Percentiles rank a stretch among this genome's conserved stretches.
Conservation (phyloP, 2,888 invertebrate species). For the Acleris sparsana region DNA sequence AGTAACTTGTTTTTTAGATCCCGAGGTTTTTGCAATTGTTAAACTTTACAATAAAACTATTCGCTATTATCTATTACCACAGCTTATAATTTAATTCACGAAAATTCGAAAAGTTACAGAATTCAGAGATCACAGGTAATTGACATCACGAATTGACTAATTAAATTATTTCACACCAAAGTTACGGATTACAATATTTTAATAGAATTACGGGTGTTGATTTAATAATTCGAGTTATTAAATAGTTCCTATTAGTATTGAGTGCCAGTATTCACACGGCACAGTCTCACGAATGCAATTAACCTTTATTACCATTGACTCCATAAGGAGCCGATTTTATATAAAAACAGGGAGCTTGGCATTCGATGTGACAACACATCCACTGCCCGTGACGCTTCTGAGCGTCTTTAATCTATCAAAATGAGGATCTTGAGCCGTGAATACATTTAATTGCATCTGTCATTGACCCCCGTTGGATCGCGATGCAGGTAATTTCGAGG, state of each 20-base stretch:
- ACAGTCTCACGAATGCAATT: conserved; percentile 46
- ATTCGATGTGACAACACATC: too few species aligned
- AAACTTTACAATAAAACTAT: too few species aligned
- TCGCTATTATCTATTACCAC: too few species aligned
- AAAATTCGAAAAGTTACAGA: too few species aligned
- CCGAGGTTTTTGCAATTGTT: too few species aligned
- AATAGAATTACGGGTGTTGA: conserved; percentile 24
- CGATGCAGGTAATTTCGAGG: conserved; percentile 35
- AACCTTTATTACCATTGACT: conserved; percentile 17
- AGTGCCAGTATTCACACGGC: conserved; percentile 36
- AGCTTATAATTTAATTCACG: too few species aligned
- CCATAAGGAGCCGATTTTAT: too few species aligned
- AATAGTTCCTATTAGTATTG: conserved; percentile 36
- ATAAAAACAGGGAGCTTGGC: too few species aligned
- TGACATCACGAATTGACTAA: neutral
- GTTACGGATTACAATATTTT: conserved; percentile 22
- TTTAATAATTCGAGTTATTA: conserved; percentile 36
- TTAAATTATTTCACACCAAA: conserved; percentile 12
- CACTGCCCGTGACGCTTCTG: too few species aligned
- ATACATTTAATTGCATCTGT: conserved; percentile 42
- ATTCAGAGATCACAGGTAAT: neutral
- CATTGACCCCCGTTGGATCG: conserved; percentile 49
- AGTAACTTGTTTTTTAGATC: too few species aligned
- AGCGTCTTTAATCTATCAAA: too few species aligned
- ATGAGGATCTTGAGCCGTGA: too few species aligned